Base-by-base conservation (phyloP, 2,113 vertebrate species). In the Corapipo altera region DNA sequence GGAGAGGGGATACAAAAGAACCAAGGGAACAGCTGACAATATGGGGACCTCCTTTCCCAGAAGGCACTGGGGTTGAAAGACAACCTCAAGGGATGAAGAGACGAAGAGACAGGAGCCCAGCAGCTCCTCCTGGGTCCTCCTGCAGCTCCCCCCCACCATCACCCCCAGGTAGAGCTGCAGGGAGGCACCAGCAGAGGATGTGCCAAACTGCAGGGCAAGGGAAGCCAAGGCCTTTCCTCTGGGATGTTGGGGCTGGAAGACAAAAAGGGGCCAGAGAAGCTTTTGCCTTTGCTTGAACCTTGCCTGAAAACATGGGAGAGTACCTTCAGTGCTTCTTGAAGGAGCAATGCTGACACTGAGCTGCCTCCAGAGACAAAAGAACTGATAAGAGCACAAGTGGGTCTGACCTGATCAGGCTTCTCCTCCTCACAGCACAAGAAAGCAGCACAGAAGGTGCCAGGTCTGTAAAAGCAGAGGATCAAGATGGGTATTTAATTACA, bases 261-360 rank as follows among this genome's bases (percentile, higher is more conserved):
- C 0, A 0, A 20, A 39, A 72, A 65, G 7, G 15, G 23, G 22
- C 4, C 30, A 33, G 28, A 24, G 46, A 37, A 62, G 44, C 16
- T 8, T 57, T 17, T 67, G 67, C 4, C 55, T 75, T 35, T 57
- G 76, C 48, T 64, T 54, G 32, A 65, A 23, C 41, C 11, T 55
- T 21, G 32, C 22, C 28, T 2, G 1, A 69, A 32, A 93, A 46
- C n/a, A 41, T 0, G 0, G 49, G 79, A 19, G 4, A 54, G 32
- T 8, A 43, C 33, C 43, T 76, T 52, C 35, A 19, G 62, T 1
- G 22, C 15, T 58, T 12, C 26, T 16, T 6, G 9, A 30, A 10
- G 62, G 77, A 87, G 54, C 54, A 67, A 57, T 0, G 3, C 55
- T 61, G 52, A 49, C 49, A 22, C 48, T 11, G 55, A 79, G 67